These are phyloP conservation scores for Galagoides demidoff DNA, from an alignment of 2,797 vertebrate genomes.

Conservation along the genomic window DNA sequence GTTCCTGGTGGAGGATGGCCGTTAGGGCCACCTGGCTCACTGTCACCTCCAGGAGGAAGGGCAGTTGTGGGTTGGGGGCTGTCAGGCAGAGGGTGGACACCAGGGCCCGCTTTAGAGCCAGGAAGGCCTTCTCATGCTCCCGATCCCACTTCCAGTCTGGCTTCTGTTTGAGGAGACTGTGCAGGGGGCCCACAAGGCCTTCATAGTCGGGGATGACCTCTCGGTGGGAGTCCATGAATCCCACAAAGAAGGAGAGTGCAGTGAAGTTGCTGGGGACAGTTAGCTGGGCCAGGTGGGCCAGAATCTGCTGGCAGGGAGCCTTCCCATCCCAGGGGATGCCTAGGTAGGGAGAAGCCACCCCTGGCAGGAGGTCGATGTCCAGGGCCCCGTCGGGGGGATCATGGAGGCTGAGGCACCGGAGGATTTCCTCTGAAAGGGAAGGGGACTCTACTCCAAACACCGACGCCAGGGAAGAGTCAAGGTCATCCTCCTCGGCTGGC, in stretches of 20 bases:
- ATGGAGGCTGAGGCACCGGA: constrained; percentile 74
- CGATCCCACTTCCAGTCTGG: constrained; percentile 74
- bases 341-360: constrained; percentile 40
- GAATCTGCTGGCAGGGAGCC: constrained; percentile 73
- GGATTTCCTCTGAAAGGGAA: constrained; percentile 75
- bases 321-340: constrained; percentile 76
- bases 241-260: constrained; percentile 74
- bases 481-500: not conserved
- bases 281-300: constrained; percentile 75
- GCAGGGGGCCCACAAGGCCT: constrained; percentile 67
- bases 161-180: constrained; percentile 77
- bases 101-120: constrained; percentile 76
- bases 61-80: constrained; percentile 66
- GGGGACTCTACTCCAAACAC: constrained; percentile 66
- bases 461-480: not conserved
- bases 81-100: constrained; percentile 73
- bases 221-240: constrained; percentile 77
- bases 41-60: constrained; percentile 74
- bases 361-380: constrained; percentile 75
- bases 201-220: constrained; percentile 75
- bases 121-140: constrained; percentile 72
- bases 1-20: constrained; percentile 72
- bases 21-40: constrained; percentile 75
- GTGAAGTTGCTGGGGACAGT: constrained; percentile 78
- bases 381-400: constrained; percentile 29